A percentile compares a stretch with the other conserved stretches of the same genome.
These are phyloP conservation scores for Chloropsis cyanopogon DNA, from an alignment of 2,113 vertebrate genomes.

Conservation along the genomic window DNA sequence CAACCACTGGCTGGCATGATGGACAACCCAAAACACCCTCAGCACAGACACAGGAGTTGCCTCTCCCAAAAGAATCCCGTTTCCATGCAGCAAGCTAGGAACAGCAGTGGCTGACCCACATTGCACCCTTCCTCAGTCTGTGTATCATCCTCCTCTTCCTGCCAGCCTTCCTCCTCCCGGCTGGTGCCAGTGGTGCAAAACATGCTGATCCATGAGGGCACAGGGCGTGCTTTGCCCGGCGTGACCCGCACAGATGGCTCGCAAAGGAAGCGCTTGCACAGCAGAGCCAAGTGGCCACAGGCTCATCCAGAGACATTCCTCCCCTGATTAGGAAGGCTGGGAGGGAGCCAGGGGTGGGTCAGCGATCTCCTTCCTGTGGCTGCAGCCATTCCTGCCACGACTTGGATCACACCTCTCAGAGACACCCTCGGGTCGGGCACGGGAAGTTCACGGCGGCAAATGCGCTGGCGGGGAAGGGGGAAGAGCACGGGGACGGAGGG, in stretches of 20 bases:
- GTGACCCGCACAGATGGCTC: neutral
- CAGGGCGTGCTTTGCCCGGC: neutral
- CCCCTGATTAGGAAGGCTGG: conserved; percentile 17
- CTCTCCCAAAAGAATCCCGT: neutral
- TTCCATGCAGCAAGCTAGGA: neutral
- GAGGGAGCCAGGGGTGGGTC: conserved; percentile 46
- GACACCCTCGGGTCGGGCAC: neutral
- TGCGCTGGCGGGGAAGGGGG: neutral
- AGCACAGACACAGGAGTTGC: fast-evolving
- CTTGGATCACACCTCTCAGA: conserved; percentile 5
- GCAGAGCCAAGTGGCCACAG: neutral
- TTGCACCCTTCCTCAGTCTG: neutral
- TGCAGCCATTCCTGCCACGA: neutral
- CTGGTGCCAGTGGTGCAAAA: neutral
- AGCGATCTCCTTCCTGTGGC: neutral
- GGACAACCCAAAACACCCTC: neutral
- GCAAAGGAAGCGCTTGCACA: neutral
- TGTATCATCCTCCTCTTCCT: neutral
- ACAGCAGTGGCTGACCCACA: neutral
- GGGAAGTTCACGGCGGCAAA: conserved; percentile 47
- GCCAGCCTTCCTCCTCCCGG: neutral
- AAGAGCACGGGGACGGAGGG: neutral
- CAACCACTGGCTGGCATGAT: neutral
- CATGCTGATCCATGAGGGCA: neutral
- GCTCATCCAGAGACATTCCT: conserved; percentile 27